Evolutionary conservation across 2,113 vertebrate species (phyloP), one percentile per base, ranked within the genome.

Genomic region (Petromus typicus): DNA sequence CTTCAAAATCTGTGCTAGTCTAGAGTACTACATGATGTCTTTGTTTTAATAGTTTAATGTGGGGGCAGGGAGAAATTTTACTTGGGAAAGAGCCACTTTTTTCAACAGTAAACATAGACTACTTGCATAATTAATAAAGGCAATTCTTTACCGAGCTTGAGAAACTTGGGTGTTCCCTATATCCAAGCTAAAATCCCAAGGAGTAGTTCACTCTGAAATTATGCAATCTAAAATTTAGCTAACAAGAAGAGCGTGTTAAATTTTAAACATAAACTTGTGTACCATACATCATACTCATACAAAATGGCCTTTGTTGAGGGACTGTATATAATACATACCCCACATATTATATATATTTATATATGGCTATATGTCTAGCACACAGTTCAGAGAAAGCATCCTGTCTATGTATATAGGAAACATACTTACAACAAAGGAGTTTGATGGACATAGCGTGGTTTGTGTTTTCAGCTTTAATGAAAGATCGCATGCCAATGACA

Each of bases 401-500:
- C 61, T 82, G 54, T 93, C 66, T 63, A n/a, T 25, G 83, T 90
- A 84, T 32, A 45, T 1, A 84, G 54, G 54, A 94, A 93, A 43
- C 37, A 85, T 97, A 97, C 97, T 98, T 98, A 97, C 98, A 99
- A 96, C 99, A 99, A 57, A 99, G 98, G 93, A 99, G 98, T 98
- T 99, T 99, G 97, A 99, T 99, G 98, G 99, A 99, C 93, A 96
- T 98, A 9, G 99, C 98, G 23, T 99, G 98, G 48, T 97, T 98
- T 75, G 98, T 98, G 91, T 99, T 99, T 98, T 99, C 99, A 2
- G 99, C 98, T 93, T 98, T 98, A 95, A 99, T 98, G 96, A 99
- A 96, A 3, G 99, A 99, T 94, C 99, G 98, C 99, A 99, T 99
- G 93, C 98, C 98, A 88, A 99, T 99, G 81, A 99, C 98, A 78